These are phyloP conservation scores for Enteromius fasciolatus DNA, from an alignment of 2,797 vertebrate genomes.

Conservation along the genomic window DNA sequence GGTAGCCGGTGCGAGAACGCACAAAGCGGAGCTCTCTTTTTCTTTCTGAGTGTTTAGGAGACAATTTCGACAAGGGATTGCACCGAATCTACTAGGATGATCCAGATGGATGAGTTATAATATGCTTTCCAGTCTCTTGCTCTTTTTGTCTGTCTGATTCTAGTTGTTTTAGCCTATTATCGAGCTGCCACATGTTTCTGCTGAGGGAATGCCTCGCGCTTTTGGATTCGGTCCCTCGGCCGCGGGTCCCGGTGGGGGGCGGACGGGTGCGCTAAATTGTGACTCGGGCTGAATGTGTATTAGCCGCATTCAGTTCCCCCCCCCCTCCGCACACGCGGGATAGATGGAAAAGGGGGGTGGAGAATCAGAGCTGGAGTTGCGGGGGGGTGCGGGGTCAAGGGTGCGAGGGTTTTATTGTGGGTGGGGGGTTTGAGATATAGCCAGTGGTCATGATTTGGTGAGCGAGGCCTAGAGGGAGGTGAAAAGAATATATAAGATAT, in stretches of 20 bases:
- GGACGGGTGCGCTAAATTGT: slow-evolving; percentile 69
- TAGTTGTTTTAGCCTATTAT: slow-evolving; percentile 84
- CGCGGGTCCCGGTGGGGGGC: slow-evolving; percentile 49
- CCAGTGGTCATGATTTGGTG: slow-evolving; percentile 74
- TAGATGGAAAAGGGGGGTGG: slow-evolving; percentile 67
- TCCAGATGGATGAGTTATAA: slow-evolving; percentile 84
- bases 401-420: slow-evolving; percentile 59
- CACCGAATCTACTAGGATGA: slow-evolving; percentile 81
- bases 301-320: slow-evolving; percentile 73
- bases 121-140: slow-evolving; percentile 77
- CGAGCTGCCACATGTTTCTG: slow-evolving; percentile 79
- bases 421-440: slow-evolving; percentile 57
- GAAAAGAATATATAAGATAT: slow-evolving; percentile 79
- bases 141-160: slow-evolving; percentile 58
- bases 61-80: slow-evolving; percentile 80
- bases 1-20: slow-evolving; percentile 72
- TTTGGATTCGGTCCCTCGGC: slow-evolving; percentile 62
- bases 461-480: slow-evolving; percentile 68
- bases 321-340: slow-evolving; percentile 43
- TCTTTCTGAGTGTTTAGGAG: slow-evolving; percentile 81
- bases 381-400: slow-evolving; percentile 64
- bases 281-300: slow-evolving; percentile 77
- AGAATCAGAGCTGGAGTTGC: slow-evolving; percentile 41
- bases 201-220: slow-evolving; percentile 70
- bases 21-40: slow-evolving; percentile 71